A percentile compares a stretch with the other conserved stretches of the same genome.
phyloP scores from a whole-genome alignment of 2,888 invertebrate genomes.

The Phymatocera aterrima region DNA sequence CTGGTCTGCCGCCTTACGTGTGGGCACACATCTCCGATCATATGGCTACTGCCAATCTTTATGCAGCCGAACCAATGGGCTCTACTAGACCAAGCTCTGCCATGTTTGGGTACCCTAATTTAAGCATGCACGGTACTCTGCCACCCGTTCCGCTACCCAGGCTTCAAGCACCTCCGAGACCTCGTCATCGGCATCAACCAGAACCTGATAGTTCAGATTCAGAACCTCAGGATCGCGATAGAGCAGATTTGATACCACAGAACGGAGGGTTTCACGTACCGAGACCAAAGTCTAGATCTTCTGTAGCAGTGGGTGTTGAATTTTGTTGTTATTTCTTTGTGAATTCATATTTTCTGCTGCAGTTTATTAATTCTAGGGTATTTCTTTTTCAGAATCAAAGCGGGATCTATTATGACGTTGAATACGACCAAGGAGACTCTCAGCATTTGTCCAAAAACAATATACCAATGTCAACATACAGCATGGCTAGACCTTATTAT shows the following conservation, averaged over 20 bases:
- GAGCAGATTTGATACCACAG: constrained; percentile 84
- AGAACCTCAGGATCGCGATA: constrained; percentile 80
- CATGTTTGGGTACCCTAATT: constrained; percentile 87
- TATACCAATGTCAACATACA: constrained; percentile 89
- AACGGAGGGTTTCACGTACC: constrained; percentile 85
- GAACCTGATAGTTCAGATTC: constrained; percentile 73
- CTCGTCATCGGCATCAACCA: constrained; percentile 65
- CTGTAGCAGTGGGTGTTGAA: constrained; percentile 77
- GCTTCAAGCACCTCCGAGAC: constrained; percentile 71
- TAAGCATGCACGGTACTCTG: constrained; percentile 77
- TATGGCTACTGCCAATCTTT: constrained; percentile 90
- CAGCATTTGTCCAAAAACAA: constrained; percentile 77
- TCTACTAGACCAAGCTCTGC: constrained; percentile 89
- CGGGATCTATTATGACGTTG: constrained; percentile 93
- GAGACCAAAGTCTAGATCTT: constrained; percentile 88
- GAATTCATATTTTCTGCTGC: neutral
- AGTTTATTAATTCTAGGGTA: neutral
- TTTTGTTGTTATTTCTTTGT: neutral
- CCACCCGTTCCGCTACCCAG: constrained; percentile 87
- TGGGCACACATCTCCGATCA: constrained; percentile 95
- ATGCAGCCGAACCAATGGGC: constrained; percentile 85
- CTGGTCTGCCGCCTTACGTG: constrained; percentile 80
- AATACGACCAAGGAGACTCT: constrained; percentile 83
- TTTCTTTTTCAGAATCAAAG: constrained; percentile 85
- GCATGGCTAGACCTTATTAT: constrained; percentile 83